These are phyloP conservation scores for Vidua macroura DNA, from an alignment of 2,113 vertebrate species.

Conservation along the genomic window DNA sequence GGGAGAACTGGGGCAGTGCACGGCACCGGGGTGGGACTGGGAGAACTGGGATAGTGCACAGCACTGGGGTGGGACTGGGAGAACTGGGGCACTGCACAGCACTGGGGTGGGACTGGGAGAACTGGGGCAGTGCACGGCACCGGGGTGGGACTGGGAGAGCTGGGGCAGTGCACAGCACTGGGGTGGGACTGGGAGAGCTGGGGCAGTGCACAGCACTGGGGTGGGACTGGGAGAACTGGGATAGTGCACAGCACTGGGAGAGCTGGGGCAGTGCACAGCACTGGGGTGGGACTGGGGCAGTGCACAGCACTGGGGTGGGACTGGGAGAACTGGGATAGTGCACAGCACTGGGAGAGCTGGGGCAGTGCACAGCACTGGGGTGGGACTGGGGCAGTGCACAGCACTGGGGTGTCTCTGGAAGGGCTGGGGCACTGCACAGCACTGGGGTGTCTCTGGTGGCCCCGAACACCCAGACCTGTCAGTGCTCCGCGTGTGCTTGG, in stretches of 20 bases:
- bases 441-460: background rate
- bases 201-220: rapidly evolving
- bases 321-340: background rate
- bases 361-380: too few species aligned
- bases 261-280: rapidly evolving
- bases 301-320: rapidly evolving
- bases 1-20: too few species aligned
- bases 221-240: too few species aligned
- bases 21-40: background rate
- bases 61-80: too few species aligned
- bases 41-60: too few species aligned
- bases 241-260: rapidly evolving
- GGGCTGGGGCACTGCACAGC: background rate
- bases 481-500: background rate
- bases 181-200: too few species aligned
- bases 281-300: background rate
- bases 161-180: rapidly evolving
- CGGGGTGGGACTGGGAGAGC: too few species aligned
- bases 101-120: too few species aligned
- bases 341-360: rapidly evolving
- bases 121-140: too few species aligned
- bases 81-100: too few species aligned
- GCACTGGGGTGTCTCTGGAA: background rate
- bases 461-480: rapidly evolving
- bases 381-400: background rate